Evolutionary conservation across 2,888 invertebrate genomes (phyloP), one percentile per base, ranked within the genome.

Genomic region (Andrena bicolor): DNA sequence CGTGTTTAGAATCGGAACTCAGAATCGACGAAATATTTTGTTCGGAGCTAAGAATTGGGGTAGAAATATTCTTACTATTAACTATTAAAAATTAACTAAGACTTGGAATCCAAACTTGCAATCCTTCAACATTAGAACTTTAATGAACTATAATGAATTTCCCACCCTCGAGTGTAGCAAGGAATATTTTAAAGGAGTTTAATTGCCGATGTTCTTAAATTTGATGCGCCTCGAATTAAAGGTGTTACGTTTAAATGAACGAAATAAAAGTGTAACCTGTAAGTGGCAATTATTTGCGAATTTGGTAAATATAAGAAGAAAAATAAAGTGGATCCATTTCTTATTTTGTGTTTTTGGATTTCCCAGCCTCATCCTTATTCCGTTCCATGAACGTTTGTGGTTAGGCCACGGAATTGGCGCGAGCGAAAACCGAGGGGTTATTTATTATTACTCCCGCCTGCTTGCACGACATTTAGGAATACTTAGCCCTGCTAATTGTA

Each of bases 401-500:
- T 51, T 32, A 13, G 20, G 49, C 26, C 41, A n/a, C 51, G 32
- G 23, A 41, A n/a, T 20, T 58, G 26, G 70, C 20, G 5, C 51
- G 35, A 23, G 49, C 20, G 61, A 13, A 16, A 71, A 65, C 13
- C n/a, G 51, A 41, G 5, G 23, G 1, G 53, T 35, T 64, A 56
- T 78, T 80, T 77, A 77, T 56, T 49, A 56, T 72, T 48, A 32
- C 48, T 16, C 7, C 13, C 20, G 41, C 1, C 35, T 30, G 49
- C 30, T 28, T 8, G 61, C 41, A 28, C 60, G 28, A 16, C 60
- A 13, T 61, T 73, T 32, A 49, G 64, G 13, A 74, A 73, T 49
- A 61, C 20, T 74, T 66, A 64, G 28, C 66, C 28, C 3, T 32
- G n/a, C 49, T 71, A 75, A 80, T 78, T 68, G 71, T 66, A 56